phyloP scores from a whole-genome alignment of 2,797 vertebrate species.

The Zalophus californianus region DNA sequence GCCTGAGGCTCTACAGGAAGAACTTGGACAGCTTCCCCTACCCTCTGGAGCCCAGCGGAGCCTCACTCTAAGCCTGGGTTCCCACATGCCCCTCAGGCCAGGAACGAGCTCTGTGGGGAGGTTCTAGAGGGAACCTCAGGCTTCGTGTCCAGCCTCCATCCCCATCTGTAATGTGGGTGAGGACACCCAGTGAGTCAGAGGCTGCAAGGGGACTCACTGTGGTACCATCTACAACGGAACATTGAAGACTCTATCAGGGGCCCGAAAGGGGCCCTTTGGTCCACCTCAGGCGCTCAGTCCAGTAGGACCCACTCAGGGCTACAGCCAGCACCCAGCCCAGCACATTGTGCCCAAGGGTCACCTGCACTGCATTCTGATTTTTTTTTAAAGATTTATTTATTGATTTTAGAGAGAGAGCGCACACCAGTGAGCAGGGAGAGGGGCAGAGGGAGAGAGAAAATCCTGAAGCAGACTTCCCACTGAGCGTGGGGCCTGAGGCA shows the following conservation, averaged over 20 bases:
- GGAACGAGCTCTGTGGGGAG: neutral
- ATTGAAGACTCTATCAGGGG: neutral
- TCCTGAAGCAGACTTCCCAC: neutral
- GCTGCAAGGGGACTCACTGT: neutral
- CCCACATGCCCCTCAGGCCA: neutral
- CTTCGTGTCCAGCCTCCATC: neutral
- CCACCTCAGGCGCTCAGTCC: neutral
- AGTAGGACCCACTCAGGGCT: neutral
- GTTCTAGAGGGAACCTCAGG: neutral
- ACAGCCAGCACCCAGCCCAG: neutral
- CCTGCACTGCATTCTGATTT: neutral
- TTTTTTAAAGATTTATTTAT: neutral
- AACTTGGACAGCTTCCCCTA: too few species aligned
- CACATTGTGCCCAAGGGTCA: neutral
- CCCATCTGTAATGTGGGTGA: neutral
- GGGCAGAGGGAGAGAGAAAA: neutral
- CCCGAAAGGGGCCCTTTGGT: neutral
- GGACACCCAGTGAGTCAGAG: neutral
- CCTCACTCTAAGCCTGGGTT: neutral
- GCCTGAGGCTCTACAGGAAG: neutral
- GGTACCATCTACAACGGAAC: neutral
- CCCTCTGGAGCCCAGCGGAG: neutral
- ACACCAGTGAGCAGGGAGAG: neutral
- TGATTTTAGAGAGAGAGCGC: neutral
- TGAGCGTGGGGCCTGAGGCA: rapidly evolving